These are phyloP conservation scores for Eonycteris spelaea DNA, from an alignment of 2,113 vertebrate genomes.

Conservation along the genomic window DNA sequence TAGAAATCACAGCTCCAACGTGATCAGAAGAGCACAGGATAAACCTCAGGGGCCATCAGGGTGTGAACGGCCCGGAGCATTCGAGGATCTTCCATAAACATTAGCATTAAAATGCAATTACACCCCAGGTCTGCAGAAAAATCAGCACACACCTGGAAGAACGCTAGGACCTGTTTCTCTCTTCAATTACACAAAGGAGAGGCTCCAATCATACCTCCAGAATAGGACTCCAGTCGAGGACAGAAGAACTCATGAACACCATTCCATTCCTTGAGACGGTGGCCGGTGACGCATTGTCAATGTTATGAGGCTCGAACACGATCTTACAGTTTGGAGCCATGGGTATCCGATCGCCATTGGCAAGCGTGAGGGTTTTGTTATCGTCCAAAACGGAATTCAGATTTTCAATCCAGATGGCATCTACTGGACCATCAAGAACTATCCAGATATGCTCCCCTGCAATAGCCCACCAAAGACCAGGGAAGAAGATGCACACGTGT, in stretches of 20 bases:
- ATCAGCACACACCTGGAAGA: background rate
- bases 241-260: slow-evolving; percentile 98
- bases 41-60: background rate
- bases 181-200: background rate
- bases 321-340: slow-evolving; percentile 98
- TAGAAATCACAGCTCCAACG: background rate
- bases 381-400: slow-evolving; percentile 98
- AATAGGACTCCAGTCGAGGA: slow-evolving; percentile 94
- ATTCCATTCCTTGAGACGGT: slow-evolving; percentile 98
- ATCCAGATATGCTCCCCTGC: slow-evolving; percentile 97
- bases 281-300: slow-evolving; percentile 97
- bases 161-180: background rate
- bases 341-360: slow-evolving; percentile 96
- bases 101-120: background rate
- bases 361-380: slow-evolving; percentile 94
- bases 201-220: slow-evolving; percentile 88
- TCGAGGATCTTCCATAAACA: background rate
- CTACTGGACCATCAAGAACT: slow-evolving; percentile 96
- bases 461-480: background rate
- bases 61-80: background rate
- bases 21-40: background rate
- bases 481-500: background rate
- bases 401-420: slow-evolving; percentile 99
- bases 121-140: background rate
- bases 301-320: slow-evolving; percentile 96